These are phyloP conservation scores for Casuarius casuarius DNA, from an alignment of 2,113 vertebrate genomes.

Conservation along the genomic window DNA sequence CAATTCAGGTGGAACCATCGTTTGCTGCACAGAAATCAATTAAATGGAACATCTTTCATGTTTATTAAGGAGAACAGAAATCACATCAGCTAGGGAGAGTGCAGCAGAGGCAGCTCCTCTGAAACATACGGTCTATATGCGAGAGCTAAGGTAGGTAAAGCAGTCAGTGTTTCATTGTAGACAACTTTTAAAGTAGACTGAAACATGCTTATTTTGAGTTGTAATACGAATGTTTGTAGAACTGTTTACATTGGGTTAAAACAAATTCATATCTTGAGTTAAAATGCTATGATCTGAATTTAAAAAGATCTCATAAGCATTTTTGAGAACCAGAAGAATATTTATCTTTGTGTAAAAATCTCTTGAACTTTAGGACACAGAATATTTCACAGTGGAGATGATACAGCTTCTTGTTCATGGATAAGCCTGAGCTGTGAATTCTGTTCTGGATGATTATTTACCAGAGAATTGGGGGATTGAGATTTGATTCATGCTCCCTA, in stretches of 20 bases:
- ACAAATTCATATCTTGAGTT: neutral
- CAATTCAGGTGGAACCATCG: neutral
- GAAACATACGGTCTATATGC: neutral
- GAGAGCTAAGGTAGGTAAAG: neutral
- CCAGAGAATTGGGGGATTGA: neutral
- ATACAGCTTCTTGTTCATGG: neutral
- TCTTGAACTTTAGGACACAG: neutral
- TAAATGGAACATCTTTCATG: neutral
- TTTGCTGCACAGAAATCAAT: neutral
- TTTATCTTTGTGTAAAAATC: neutral
- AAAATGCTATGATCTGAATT: neutral
- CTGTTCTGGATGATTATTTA: neutral
- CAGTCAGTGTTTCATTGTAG: neutral
- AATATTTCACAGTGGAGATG: neutral
- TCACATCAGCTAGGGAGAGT: neutral
- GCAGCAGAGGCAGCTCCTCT: neutral
- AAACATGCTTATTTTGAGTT: neutral
- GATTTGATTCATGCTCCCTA: neutral
- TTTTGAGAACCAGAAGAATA: too few relatives aligned
- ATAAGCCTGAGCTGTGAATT: neutral
- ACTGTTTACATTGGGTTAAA: neutral
- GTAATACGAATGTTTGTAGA: neutral
- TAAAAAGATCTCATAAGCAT: too few relatives aligned
- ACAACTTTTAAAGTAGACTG: neutral
- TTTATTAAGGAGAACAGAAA: neutral